phyloP scores from a whole-genome alignment of 2,797 vertebrate genomes.

The Meriones psammophilus region DNA sequence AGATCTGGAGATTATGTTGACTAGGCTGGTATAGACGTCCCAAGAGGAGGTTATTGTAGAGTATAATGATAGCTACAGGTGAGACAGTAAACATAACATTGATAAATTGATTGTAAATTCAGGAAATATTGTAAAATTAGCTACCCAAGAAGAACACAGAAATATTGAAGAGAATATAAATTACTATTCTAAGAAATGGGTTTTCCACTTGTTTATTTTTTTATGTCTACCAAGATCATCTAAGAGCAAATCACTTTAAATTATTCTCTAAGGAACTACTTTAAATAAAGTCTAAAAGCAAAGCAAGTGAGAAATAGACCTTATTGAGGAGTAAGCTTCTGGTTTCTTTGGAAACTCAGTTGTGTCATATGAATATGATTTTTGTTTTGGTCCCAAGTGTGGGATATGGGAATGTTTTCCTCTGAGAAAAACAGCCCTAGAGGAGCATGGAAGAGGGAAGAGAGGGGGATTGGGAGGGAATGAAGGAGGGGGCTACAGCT shows the following conservation, averaged over 20 bases:
- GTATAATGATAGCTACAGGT: not conserved
- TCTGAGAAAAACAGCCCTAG: no score
- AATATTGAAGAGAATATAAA: not conserved
- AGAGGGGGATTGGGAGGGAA: no score
- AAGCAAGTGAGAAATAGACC: not conserved
- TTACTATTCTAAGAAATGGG: not conserved
- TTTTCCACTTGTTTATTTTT: not conserved
- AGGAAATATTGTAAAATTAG: not conserved
- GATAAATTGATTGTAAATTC: constrained; percentile 2
- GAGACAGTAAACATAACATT: not conserved
- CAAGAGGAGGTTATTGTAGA: not conserved
- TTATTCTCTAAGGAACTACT: not conserved
- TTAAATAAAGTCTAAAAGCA: constrained; percentile 57
- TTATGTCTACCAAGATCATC: not conserved
- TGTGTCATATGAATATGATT: no score
- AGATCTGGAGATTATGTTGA: constrained; percentile 28
- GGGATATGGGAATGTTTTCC: no score
- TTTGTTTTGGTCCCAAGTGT: no score
- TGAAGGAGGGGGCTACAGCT: no score
- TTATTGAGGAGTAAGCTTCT: not conserved
- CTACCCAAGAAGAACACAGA: not conserved
- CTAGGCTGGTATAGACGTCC: not conserved
- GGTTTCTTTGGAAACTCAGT: no score
- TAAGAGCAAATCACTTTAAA: not conserved
- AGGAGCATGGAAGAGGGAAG: no score